These are phyloP conservation scores for Eubucco bourcierii DNA, from an alignment of 2,113 vertebrate species.

Conservation along the genomic window DNA sequence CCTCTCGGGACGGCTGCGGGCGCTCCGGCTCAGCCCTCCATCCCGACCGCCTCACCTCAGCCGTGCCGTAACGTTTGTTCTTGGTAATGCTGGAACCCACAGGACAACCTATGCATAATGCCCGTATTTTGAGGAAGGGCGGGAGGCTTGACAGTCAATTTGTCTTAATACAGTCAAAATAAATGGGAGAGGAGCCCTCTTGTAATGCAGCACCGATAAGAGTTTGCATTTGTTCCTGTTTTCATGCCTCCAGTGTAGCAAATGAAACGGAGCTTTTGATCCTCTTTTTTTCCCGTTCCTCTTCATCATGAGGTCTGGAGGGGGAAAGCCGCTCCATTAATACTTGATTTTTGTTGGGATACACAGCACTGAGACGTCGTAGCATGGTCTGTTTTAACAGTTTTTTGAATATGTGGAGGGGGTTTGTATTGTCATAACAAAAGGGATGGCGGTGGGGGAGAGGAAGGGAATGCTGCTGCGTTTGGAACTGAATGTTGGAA, in stretches of 20 bases:
- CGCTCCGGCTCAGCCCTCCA: neutral
- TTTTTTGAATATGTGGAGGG: neutral
- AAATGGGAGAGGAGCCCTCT: neutral
- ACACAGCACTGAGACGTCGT: neutral
- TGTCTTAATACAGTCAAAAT: neutral
- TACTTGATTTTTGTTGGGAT: neutral
- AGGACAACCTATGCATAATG: neutral
- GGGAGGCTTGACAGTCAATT: neutral
- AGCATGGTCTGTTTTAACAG: neutral
- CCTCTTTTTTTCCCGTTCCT: neutral
- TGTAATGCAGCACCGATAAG: neutral
- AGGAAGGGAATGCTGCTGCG: neutral
- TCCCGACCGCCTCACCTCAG: neutral
- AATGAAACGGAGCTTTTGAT: neutral
- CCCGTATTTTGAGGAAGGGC: neutral
- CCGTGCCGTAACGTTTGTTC: neutral
- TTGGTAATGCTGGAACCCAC: neutral
- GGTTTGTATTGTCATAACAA: conserved; percentile 31
- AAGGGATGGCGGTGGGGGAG: conserved; percentile 14
- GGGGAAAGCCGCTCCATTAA: conserved; percentile 15
- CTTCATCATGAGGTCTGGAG: conserved; percentile 16
- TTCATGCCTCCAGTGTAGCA: neutral
- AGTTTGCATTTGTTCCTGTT: conserved; percentile 47
- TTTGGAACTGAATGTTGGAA: neutral
- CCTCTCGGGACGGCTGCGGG: neutral